These are phyloP conservation scores for Mimumesa dahlbomi DNA, from an alignment of 2,888 invertebrate species.

Conservation along the genomic window DNA sequence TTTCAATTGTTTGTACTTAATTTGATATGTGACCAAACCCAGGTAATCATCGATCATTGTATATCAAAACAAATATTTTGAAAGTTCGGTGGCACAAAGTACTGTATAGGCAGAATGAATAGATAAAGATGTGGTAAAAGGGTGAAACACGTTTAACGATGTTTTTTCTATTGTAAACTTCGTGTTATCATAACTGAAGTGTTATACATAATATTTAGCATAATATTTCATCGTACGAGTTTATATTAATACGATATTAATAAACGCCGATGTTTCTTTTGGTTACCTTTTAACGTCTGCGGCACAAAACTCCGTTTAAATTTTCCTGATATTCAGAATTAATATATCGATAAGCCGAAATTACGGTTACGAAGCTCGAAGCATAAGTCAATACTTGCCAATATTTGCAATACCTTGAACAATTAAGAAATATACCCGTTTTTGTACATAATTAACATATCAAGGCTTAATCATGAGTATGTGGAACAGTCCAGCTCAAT, in stretches of 20 bases:
- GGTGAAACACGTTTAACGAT: neutral
- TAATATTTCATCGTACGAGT: slow-evolving; percentile 2
- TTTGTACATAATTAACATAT: slow-evolving; percentile 37
- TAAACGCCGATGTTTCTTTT: slow-evolving; percentile 3
- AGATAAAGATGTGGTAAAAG: neutral
- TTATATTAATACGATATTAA: neutral
- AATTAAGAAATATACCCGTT: slow-evolving; percentile 18
- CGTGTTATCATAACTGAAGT: neutral
- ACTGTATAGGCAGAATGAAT: slow-evolving; percentile 4
- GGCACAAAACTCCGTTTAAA: slow-evolving; percentile 4
- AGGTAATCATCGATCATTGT: slow-evolving; percentile 12
- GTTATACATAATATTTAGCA: slow-evolving; percentile 4
- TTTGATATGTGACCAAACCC: slow-evolving; percentile 6
- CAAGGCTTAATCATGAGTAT: slow-evolving; percentile 25
- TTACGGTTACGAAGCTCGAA: slow-evolving; percentile 1
- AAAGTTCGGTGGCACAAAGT: slow-evolving; percentile 22
- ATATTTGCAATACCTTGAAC: slow-evolving; percentile 15
- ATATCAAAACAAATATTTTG: slow-evolving; percentile 19
- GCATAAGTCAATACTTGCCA: slow-evolving; percentile 32
- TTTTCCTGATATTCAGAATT: neutral
- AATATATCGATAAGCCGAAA: slow-evolving; percentile 9
- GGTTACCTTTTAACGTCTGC: neutral
- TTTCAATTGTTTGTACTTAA: slow-evolving; percentile 42
- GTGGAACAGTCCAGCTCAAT: slow-evolving; percentile 25
- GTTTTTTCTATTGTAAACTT: slow-evolving; percentile 2